Evolutionary conservation across 2,113 vertebrate genomes (phyloP).

Genomic region (Odontophorus gujanensis): DNA sequence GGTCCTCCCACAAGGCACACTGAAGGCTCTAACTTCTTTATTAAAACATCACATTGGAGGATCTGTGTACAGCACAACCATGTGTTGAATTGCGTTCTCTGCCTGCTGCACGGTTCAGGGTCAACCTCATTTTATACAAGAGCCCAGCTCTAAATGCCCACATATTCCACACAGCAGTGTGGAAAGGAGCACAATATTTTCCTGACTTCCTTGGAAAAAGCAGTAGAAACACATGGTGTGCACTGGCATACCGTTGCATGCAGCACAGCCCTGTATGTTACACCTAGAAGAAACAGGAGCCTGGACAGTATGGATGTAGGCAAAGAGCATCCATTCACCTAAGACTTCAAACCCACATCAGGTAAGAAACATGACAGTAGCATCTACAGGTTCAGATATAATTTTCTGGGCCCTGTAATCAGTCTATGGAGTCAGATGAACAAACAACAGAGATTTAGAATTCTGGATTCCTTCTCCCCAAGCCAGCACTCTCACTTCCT

Average conservation of each 20-base stretch:
- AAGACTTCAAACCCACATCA: not conserved
- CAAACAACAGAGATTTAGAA: not conserved
- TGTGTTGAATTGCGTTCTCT: fast-evolving
- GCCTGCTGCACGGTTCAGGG: not conserved
- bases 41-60: not conserved
- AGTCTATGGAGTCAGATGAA: not conserved
- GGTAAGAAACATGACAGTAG: not conserved
- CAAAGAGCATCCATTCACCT: not conserved
- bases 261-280: not conserved
- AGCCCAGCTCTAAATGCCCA: not conserved
- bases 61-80: not conserved
- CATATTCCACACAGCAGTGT: not conserved
- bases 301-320: not conserved
- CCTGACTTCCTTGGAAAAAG: not conserved
- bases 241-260: not conserved
- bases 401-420: not conserved
- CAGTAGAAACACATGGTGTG: fast-evolving
- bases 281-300: not conserved
- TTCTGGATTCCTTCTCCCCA: not conserved
- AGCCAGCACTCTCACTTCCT: not conserved
- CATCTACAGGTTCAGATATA: not conserved
- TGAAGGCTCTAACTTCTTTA: not conserved
- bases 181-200: not conserved
- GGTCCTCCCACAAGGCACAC: not conserved
- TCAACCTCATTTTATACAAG: not conserved